Evolutionary conservation across 2,888 invertebrate genomes (phyloP).

Genomic region (Endotricha flammealis): DNA sequence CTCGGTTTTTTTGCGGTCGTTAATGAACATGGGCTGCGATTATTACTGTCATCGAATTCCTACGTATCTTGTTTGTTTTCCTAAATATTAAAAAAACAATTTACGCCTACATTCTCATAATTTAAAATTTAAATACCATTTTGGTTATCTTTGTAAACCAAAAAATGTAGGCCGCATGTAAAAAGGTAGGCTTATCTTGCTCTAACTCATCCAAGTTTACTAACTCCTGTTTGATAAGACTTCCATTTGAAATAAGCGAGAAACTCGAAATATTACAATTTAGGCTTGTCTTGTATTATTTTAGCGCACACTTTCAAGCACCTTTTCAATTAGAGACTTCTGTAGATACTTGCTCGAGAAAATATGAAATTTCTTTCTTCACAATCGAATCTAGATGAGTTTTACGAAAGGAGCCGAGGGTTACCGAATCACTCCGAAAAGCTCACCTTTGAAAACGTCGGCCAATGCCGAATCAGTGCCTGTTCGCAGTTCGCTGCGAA

Average conservation of each 20-base stretch:
- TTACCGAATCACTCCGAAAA: slow-evolving; percentile 56
- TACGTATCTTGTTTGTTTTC: no score
- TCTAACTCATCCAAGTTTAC: no score
- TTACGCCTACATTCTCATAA: no score
- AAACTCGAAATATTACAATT: slow-evolving; percentile 13
- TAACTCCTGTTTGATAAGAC: no score
- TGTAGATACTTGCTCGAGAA: slow-evolving; percentile 34
- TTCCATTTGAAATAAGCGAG: background rate
- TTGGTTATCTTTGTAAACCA: no score
- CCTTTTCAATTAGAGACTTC: slow-evolving; percentile 40
- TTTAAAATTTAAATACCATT: no score
- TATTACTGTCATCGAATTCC: no score
- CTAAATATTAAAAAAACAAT: no score
- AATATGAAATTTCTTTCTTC: slow-evolving; percentile 61
- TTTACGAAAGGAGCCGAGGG: slow-evolving; percentile 52
- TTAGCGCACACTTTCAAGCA: slow-evolving; percentile 27
- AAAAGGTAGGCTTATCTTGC: no score
- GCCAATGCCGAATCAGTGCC: slow-evolving; percentile 73
- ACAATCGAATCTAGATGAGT: slow-evolving; percentile 69
- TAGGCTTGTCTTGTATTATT: slow-evolving; percentile 22
- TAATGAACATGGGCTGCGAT: no score
- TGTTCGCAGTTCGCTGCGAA: slow-evolving; percentile 44
- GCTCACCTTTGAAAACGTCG: slow-evolving; percentile 72
- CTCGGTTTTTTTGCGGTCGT: no score
- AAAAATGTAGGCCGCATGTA: no score